Conservation (phyloP, 2,797 vertebrate genomes). For the Onychomys leucogaster region DNA sequence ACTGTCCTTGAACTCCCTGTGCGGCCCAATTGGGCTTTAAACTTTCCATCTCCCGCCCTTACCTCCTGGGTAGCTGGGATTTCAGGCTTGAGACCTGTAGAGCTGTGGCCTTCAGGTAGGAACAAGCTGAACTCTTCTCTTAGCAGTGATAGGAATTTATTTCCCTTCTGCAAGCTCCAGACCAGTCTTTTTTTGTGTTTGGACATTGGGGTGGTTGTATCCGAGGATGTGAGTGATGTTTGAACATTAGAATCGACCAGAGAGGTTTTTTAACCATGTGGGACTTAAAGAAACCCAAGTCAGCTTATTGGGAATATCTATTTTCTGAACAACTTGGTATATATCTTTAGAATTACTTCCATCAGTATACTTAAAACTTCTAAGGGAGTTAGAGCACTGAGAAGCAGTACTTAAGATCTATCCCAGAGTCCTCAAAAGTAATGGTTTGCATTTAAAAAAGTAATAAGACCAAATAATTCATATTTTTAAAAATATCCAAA, state of each 20-base stretch:
- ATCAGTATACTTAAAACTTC: not conserved
- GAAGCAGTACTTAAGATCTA: not conserved
- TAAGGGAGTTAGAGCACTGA: not conserved
- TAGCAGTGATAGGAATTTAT: not conserved
- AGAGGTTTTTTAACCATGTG: not conserved
- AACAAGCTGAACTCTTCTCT: not conserved
- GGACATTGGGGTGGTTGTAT: not conserved
- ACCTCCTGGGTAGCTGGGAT: not conserved
- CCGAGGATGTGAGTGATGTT: not conserved
- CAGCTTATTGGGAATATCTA: not conserved
- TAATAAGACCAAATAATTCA: conserved; percentile 44
- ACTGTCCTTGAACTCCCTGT: not conserved
- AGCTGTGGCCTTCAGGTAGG: not conserved
- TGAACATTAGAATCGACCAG: not conserved
- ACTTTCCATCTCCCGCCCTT: not conserved
- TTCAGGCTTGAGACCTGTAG: not conserved
- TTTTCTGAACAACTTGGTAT: not conserved
- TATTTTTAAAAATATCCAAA: conserved; percentile 39
- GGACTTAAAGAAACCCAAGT: not conserved
- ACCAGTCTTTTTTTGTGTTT: not conserved
- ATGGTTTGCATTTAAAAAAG: conserved; percentile 24
- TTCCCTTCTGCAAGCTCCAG: not conserved
- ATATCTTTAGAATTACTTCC: not conserved
- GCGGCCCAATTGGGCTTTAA: not conserved
- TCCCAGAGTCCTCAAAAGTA: not conserved